Evolutionary conservation across 2,113 vertebrate species (phyloP).

Genomic region (Rhynchomys soricoides): DNA sequence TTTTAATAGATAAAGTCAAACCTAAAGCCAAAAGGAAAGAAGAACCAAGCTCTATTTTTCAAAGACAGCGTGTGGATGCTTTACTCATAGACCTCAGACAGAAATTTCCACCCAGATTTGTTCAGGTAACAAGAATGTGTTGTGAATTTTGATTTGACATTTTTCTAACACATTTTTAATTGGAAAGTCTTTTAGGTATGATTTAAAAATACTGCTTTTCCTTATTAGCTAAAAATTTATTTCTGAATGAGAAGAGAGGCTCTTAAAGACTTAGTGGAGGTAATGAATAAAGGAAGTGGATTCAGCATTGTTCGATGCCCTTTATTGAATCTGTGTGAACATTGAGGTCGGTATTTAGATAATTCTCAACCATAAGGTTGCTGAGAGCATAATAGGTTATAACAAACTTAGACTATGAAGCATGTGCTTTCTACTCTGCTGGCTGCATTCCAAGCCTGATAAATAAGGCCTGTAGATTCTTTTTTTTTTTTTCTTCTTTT

Average conservation of each 20-base stretch:
- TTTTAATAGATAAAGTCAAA: constrained; percentile 93
- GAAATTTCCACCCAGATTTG: constrained; percentile 96
- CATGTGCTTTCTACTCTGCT: not conserved
- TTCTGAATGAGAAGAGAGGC: constrained; percentile 18
- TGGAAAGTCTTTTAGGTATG: not conserved
- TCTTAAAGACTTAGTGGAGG: constrained; percentile 5
- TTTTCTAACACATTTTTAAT: constrained; percentile 13
- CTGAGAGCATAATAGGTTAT: not conserved
- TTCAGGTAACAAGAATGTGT: constrained; percentile 89
- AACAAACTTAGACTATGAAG: constrained; percentile 27
- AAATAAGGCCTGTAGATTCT: not conserved
- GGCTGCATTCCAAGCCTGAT: not conserved
- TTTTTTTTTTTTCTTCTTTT: no score
- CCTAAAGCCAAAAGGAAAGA: constrained; percentile 98
- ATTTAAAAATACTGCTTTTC: constrained; percentile 23
- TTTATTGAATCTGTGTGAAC: not conserved
- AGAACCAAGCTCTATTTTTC: constrained; percentile 97
- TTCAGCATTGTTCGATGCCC: constrained; percentile 10
- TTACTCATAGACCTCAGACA: constrained; percentile 96
- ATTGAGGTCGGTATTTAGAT: not conserved
- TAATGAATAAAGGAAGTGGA: not conserved
- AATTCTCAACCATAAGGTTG: constrained; percentile 7
- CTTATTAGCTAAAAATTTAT: constrained; percentile 43
- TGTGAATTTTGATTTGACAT: constrained; percentile 22
- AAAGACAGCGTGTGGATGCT: constrained; percentile 97